Base-by-base conservation (phyloP, 2,888 invertebrate genomes). In the Drosophila infuscata region DNA sequence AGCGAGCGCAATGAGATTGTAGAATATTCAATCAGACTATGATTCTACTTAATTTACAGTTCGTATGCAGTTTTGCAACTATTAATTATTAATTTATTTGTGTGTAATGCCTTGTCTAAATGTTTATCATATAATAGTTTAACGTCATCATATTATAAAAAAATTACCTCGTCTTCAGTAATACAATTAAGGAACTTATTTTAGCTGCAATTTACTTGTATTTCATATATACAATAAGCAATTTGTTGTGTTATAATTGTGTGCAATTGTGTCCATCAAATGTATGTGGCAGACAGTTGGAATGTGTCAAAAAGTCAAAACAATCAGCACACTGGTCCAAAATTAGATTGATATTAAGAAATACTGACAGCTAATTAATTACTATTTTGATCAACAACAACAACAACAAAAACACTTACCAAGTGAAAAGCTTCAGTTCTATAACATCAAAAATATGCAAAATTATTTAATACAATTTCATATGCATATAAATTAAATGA, bases 21-120 rank as follows among this genome's bases (percentile, higher is more conserved):
- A 41, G 52, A 65, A 77, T 67, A 69, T 73, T 81, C 76, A 81
- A 82, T 79, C 56, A 59, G 70, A 72, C 59, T 71, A 59, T 53
- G 58, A 69, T 70, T 70, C 54, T 48, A 71, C 53, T 63, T 48
- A 66, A 46, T 61, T 56, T 60, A 32, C 33, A 51, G 29, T n/a
- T 46, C 25, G 41, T 48, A 59, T 43, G 73, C 76, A 81, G 38
- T 25, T 53, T n/a, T 52, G 17, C 30, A 46, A 1, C 20, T 53
- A 25, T 12, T 48, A 25, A 57, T 32, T 52, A 36, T 46, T 43
- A 20, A 25, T n/a, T 36, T 29, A 36, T 53, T 25, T 36, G 3
- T 15, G 15, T 4, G 8, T 20, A 1, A 20, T 9, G 15, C 5
- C 11, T 20, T 5, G 20, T 11, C 11, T 11, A 43, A 20, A 43